Conservation (phyloP, 1,140 invertebrate genomes). For the Drosophila pseudoananassae region DNA sequence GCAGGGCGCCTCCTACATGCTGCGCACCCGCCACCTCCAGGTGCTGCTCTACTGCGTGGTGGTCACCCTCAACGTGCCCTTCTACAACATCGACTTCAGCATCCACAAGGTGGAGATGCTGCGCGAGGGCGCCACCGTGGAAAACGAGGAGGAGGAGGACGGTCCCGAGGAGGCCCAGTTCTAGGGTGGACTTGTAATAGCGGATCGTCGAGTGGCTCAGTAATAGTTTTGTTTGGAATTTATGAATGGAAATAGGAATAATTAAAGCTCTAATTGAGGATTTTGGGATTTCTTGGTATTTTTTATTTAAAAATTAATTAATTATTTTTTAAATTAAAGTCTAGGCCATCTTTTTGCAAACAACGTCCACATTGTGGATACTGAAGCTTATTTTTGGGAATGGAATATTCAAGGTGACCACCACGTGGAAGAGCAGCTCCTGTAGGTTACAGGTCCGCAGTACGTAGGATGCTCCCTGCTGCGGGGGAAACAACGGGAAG, state of each 20-base stretch:
- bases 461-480: slow-evolving; percentile 86
- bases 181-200: not conserved
- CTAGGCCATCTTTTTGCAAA: too few relatives aligned
- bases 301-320: not conserved
- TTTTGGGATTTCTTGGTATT: not conserved
- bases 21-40: slow-evolving; percentile 86
- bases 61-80: slow-evolving; percentile 85
- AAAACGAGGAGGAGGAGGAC: slow-evolving; percentile 65
- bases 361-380: slow-evolving; percentile 73
- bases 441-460: slow-evolving; percentile 86
- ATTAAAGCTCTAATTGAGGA: not conserved
- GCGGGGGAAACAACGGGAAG: slow-evolving; percentile 86
- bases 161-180: slow-evolving; percentile 3
- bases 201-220: slow-evolving; percentile 3
- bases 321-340: too few relatives aligned
- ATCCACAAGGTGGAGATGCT: slow-evolving; percentile 79
- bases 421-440: slow-evolving; percentile 86
- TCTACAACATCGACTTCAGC: slow-evolving; percentile 76
- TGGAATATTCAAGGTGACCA: slow-evolving; percentile 85
- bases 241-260: not conserved
- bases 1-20: slow-evolving; percentile 86
- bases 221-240: not conserved
- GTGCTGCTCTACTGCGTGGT: slow-evolving; percentile 86
- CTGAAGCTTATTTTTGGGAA: slow-evolving; percentile 76
- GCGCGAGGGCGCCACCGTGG: slow-evolving; percentile 59